These are phyloP conservation scores for Theretra japonica DNA, from an alignment of 2,888 invertebrate species.

Conservation along the genomic window DNA sequence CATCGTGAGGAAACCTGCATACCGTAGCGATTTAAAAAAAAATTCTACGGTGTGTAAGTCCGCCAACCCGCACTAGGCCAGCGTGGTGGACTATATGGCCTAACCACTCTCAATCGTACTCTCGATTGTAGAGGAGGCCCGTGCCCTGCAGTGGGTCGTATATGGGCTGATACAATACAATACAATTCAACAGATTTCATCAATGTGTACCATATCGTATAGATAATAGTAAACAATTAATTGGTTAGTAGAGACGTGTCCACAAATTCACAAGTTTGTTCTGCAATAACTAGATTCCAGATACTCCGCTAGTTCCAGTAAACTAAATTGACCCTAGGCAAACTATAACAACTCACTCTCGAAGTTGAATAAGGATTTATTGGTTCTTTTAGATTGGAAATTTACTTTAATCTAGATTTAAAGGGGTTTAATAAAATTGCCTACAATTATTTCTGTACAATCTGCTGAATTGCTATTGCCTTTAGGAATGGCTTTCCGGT, in stretches of 20 bases:
- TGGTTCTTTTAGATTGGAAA: slow-evolving; percentile 24
- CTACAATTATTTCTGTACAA: slow-evolving; percentile 23
- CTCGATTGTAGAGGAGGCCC: too few relatives aligned
- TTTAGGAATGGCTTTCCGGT: slow-evolving; percentile 1
- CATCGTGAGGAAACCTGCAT: too few relatives aligned
- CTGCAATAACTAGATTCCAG: neutral
- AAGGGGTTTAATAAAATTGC: slow-evolving; percentile 22
- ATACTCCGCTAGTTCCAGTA: neutral
- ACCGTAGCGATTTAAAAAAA: too few relatives aligned
- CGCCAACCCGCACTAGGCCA: too few relatives aligned
- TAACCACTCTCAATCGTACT: too few relatives aligned
- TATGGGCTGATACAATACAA: too few relatives aligned
- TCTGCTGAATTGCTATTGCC: slow-evolving; percentile 20
- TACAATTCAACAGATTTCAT: too few relatives aligned
- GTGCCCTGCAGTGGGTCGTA: too few relatives aligned
- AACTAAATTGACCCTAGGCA: slow-evolving; percentile 21
- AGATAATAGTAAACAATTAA: neutral
- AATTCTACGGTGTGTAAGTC: too few relatives aligned
- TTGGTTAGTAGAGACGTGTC: neutral
- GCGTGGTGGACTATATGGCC: too few relatives aligned
- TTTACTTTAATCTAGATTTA: slow-evolving; percentile 27
- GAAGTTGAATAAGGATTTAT: slow-evolving; percentile 28
- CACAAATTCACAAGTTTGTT: neutral
- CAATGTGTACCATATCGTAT: too few relatives aligned
- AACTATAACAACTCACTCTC: slow-evolving; percentile 26